phyloP scores from a whole-genome alignment of 2,888 invertebrate genomes.

The Mechanitis messenoides region DNA sequence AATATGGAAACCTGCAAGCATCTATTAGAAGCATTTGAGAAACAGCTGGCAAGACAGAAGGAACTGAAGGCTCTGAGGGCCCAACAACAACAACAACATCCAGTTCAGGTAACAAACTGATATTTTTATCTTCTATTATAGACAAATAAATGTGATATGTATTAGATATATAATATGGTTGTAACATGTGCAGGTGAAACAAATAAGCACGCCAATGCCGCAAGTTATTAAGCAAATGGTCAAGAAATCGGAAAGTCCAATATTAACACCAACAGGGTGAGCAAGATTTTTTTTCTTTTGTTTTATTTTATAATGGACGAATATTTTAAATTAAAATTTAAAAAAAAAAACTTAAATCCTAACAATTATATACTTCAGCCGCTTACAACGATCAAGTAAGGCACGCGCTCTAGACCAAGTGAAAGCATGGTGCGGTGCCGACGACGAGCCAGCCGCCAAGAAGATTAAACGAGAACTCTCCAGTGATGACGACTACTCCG shows the following conservation, averaged over 20 bases:
- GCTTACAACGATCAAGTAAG: constrained; percentile 86
- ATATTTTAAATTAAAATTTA: no score
- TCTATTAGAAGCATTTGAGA: constrained; percentile 87
- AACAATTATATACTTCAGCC: constrained; percentile 48
- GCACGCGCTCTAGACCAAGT: constrained; percentile 88
- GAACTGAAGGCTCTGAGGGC: constrained; percentile 79
- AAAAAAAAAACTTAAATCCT: no score
- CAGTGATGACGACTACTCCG: constrained; percentile 71
- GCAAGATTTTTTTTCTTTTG: constrained; percentile 19
- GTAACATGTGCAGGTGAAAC: constrained; percentile 48
- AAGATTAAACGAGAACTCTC: constrained; percentile 74
- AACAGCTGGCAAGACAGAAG: constrained; percentile 85
- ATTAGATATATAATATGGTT: not conserved
- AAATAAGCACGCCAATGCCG: constrained; percentile 57
- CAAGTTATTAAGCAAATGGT: constrained; percentile 59
- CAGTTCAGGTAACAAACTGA: constrained; percentile 49
- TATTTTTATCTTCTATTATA: constrained; percentile 8
- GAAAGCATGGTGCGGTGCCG: constrained; percentile 88
- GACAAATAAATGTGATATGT: not conserved
- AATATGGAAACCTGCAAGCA: constrained; percentile 86
- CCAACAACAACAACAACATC: constrained; percentile 53
- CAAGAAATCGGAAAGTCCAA: constrained; percentile 59
- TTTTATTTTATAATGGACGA: no score
- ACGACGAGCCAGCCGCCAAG: constrained; percentile 66
- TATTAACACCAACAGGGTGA: constrained; percentile 66